Evolutionary conservation across 2,888 invertebrate species (phyloP).

Genomic region (Adelognathus sp.): DNA sequence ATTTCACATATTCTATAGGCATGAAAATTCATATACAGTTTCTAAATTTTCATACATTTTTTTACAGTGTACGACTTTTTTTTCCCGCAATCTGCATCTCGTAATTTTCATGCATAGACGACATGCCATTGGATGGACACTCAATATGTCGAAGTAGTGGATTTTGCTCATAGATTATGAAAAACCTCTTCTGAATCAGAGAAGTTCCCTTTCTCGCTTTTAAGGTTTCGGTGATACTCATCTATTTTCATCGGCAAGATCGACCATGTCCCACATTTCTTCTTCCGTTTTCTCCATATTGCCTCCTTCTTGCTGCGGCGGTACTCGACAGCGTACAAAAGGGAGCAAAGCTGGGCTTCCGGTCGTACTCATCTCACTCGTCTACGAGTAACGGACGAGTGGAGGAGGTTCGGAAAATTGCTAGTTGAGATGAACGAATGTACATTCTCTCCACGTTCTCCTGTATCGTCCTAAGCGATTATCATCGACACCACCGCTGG

Average conservation of each 20-base stretch:
- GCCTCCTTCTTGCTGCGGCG: neutral
- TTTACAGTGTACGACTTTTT: no score
- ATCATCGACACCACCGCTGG: neutral
- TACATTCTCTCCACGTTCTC: neutral
- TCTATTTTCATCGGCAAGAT: neutral
- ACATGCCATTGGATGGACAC: no score
- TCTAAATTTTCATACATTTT: no score
- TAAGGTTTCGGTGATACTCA: neutral
- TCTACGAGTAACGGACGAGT: neutral
- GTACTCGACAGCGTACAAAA: slow-evolving; percentile 18
- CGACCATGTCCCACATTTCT: slow-evolving; percentile 20
- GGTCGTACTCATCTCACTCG: slow-evolving; percentile 14
- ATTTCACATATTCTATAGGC: no score
- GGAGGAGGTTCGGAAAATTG: neutral
- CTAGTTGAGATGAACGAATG: neutral
- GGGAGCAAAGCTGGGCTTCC: slow-evolving; percentile 19
- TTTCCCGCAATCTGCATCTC: no score
- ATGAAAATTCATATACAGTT: no score
- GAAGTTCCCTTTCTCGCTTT: neutral
- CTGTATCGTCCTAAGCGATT: neutral
- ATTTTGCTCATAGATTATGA: no score
- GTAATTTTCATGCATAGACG: no score
- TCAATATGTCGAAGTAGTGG: no score
- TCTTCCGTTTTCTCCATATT: neutral
- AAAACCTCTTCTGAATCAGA: neutral